phyloP scores from a whole-genome alignment of 2,797 vertebrate species.

The Melanotaenia maccullochi region DNA sequence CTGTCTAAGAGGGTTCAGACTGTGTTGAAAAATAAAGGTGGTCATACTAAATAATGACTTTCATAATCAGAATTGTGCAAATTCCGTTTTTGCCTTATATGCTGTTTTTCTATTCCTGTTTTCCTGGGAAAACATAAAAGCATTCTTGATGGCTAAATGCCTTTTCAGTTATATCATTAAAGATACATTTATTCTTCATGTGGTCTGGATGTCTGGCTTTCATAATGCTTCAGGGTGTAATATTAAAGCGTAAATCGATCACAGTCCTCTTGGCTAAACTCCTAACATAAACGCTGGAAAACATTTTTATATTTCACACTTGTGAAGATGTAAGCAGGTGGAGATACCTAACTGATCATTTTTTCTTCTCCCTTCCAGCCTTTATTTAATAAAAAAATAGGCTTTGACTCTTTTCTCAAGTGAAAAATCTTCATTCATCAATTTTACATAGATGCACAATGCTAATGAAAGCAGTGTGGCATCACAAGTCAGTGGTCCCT shows the following conservation, averaged over 20 bases:
- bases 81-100: not conserved
- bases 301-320: not conserved
- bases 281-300: not conserved
- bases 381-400: not conserved
- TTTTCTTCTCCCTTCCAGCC: not conserved
- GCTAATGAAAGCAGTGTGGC: fast-evolving
- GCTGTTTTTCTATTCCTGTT: not conserved
- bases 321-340: slow-evolving; percentile 1
- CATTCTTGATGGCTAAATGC: no score
- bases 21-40: not conserved
- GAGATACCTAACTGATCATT: not conserved
- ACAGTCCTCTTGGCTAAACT: not conserved
- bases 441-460: not conserved
- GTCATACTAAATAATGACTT: no score
- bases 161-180: not conserved
- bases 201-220: not conserved
- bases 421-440: not conserved
- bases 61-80: not conserved
- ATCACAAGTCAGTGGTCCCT: not conserved
- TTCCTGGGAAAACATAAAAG: not conserved
- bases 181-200: not conserved
- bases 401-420: not conserved
- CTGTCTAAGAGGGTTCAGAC: no score
- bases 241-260: not conserved
- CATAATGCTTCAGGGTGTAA: not conserved